Evolutionary conservation across 2,888 invertebrate genomes (phyloP).

Genomic region (Parelbella ahira): DNA sequence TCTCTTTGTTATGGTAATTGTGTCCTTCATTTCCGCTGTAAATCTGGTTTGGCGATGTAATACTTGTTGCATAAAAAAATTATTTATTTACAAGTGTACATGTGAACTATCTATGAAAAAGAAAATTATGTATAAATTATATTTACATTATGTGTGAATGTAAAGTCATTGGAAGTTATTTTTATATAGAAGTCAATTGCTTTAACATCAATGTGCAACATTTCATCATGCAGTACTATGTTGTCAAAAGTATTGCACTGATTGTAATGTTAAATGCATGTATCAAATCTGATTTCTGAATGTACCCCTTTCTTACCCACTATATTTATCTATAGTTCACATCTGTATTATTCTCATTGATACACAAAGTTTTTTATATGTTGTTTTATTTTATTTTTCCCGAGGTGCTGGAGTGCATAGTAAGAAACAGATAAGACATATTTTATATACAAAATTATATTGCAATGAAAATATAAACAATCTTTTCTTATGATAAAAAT

Average conservation of each 20-base stretch:
- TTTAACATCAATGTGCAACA: no score
- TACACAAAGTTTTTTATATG: conserved; percentile 71
- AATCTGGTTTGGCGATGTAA: conserved; percentile 38
- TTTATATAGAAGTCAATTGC: no score
- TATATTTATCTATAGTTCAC: conserved; percentile 73
- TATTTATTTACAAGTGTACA: no score
- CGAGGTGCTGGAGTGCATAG: no score
- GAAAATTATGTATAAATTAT: no score
- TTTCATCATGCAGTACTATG: conserved; percentile 6
- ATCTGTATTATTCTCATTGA: conserved; percentile 75
- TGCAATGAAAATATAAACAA: neutral
- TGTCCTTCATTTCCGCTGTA: conserved; percentile 31
- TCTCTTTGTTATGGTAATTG: conserved; percentile 28
- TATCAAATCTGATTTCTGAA: conserved; percentile 40
- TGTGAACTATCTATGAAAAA: no score
- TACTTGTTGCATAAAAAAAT: conserved; percentile 3
- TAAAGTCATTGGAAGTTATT: neutral
- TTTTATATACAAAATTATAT: no score
- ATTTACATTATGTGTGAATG: conserved; percentile 1
- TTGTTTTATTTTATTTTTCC: conserved; percentile 57
- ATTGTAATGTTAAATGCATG: no score
- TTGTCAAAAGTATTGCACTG: conserved; percentile 6
- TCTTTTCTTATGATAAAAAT: no score
- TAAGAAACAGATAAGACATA: no score
- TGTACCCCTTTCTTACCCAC: conserved; percentile 61